A percentile compares a stretch with the other conserved stretches of the same genome.
These are phyloP conservation scores for Epinephelus moara DNA, from an alignment of 2,113 vertebrate species.

Conservation along the genomic window DNA sequence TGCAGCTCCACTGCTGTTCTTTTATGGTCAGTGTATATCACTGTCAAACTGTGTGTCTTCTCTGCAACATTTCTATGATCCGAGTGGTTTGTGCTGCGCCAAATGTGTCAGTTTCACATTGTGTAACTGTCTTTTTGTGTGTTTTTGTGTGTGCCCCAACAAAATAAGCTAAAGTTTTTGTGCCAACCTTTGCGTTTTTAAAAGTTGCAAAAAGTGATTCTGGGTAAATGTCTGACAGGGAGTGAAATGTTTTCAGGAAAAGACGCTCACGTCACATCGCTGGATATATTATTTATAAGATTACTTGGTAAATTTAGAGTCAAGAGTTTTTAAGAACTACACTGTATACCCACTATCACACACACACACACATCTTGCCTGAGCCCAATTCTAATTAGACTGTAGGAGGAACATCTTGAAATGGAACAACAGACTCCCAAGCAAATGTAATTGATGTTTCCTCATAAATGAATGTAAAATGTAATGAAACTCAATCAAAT, in stretches of 20 bases:
- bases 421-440: background rate
- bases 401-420: background rate
- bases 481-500: background rate
- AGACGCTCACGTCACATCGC: background rate
- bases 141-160: background rate
- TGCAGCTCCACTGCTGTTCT: background rate
- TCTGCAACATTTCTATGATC: slow-evolving; percentile 7
- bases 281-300: no score
- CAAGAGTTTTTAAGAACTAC: background rate
- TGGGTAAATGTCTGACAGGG: slow-evolving; percentile 6
- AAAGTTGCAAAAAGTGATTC: background rate
- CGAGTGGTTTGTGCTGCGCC: background rate
- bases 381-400: background rate
- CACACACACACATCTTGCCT: background rate
- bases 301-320: background rate
- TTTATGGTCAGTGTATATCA: slow-evolving; percentile 7
- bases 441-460: background rate
- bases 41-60: slow-evolving; percentile 11
- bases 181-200: slow-evolving; percentile 30
- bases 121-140: background rate
- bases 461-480: background rate
- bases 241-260: slow-evolving; percentile 22
- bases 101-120: background rate
- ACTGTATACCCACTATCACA: background rate
- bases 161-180: slow-evolving; percentile 5